Evolutionary conservation across 2,888 invertebrate genomes (phyloP), one percentile per base, ranked within the genome.

Genomic region (Atrina japonica): DNA sequence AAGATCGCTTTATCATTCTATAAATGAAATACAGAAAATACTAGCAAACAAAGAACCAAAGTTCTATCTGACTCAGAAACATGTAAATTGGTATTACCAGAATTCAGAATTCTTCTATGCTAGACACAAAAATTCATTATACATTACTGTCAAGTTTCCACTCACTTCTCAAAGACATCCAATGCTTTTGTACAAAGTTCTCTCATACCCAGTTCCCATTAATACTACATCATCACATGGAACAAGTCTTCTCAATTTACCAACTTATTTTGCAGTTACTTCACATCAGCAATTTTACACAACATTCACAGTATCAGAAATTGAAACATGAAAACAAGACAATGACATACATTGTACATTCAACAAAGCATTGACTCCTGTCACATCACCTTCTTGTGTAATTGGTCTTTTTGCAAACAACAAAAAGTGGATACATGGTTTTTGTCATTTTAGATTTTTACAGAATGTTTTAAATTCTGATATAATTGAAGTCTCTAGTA

Each of bases 401-500:
- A 27, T 53, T 53, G 53, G 53, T 53, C 53, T 53, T 27, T 53
- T 53, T 53, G 53, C 53, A 27, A 53, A n/a, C n/a, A n/a, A n/a
- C n/a, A n/a, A n/a, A n/a, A n/a, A n/a, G n/a, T n/a, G n/a, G n/a
- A n/a, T n/a, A 53, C 53, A 53, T n/a, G n/a, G n/a, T n/a, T n/a
- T n/a, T n/a, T n/a, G n/a, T n/a, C n/a, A n/a, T n/a, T n/a, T n/a
- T n/a, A n/a, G n/a, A n/a, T n/a, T n/a, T n/a, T n/a, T n/a, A n/a
- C n/a, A n/a, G n/a, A n/a, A n/a, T n/a, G n/a, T n/a, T n/a, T n/a
- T n/a, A n/a, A n/a, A n/a, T n/a, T n/a, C n/a, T n/a, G n/a, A n/a
- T n/a, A n/a, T n/a, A n/a, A n/a, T n/a, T n/a, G n/a, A n/a, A n/a
- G n/a, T n/a, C n/a, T n/a, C n/a, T 27, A n/a, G n/a, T n/a, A n/a